Conservation (phyloP, 1,140 invertebrate species). For the Zaprionus davidi region DNA sequence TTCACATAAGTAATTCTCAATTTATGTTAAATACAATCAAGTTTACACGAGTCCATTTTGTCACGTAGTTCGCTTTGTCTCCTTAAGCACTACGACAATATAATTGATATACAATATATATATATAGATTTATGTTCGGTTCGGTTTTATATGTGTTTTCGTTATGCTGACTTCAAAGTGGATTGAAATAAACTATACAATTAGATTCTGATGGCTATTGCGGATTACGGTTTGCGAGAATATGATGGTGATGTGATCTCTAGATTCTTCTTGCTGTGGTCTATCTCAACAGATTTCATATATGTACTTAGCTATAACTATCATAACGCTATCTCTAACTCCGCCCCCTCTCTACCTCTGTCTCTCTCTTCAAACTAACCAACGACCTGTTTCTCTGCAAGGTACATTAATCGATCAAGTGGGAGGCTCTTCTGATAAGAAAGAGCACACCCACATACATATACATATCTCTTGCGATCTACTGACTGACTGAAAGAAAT, state of each 20-base stretch:
- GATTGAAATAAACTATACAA: constrained; percentile 62
- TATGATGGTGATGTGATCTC: constrained; percentile 35
- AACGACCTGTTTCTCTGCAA: constrained; percentile 41
- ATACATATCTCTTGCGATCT: constrained; percentile 20
- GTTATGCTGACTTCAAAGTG: constrained; percentile 45
- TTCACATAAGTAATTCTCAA: constrained; percentile 69
- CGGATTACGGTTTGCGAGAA: constrained; percentile 50
- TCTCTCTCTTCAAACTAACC: constrained; percentile 24
- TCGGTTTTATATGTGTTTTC: background rate
- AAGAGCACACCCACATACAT: background rate
- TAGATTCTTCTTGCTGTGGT: constrained; percentile 17
- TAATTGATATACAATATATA: constrained; percentile 76
- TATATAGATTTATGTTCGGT: constrained; percentile 41
- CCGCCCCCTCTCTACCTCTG: constrained; percentile 7
- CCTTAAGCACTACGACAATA: constrained; percentile 74
- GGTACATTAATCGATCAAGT: constrained; percentile 43
- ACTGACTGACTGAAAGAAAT: constrained; percentile 18
- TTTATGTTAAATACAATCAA: constrained; percentile 74
- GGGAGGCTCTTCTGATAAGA: background rate
- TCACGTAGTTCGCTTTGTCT: constrained; percentile 31
- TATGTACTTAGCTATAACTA: constrained; percentile 41
- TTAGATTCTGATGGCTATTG: constrained; percentile 30
- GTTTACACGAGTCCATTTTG: constrained; percentile 71
- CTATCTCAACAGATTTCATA: constrained; percentile 39
- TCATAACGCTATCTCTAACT: constrained; percentile 25